A percentile compares a stretch with the other conserved stretches of the same genome.
phyloP scores from a whole-genome alignment of 2,113 vertebrate species.

The Ictalurus punctatus region DNA sequence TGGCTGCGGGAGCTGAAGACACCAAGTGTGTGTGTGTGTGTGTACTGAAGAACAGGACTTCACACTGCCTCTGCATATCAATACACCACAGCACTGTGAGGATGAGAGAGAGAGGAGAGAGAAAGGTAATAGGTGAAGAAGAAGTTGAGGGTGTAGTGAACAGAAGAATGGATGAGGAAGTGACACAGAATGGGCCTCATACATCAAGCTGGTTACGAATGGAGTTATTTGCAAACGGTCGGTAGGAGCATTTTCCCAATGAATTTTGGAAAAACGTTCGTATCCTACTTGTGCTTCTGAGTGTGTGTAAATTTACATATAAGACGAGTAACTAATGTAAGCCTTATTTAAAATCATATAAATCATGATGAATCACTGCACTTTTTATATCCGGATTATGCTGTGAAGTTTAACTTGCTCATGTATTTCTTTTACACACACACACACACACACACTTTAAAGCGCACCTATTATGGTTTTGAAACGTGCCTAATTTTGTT shows the following conservation, averaged over 20 bases:
- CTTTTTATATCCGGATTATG: neutral
- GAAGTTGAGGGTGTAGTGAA: neutral
- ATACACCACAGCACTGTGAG: constrained; percentile 4
- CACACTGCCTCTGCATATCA: constrained; percentile 35
- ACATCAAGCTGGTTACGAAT: neutral
- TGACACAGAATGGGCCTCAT: neutral
- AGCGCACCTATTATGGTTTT: too few species aligned
- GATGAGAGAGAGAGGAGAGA: neutral
- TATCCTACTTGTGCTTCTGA: neutral
- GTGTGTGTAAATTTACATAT: neutral
- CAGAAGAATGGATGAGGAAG: neutral
- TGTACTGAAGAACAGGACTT: neutral
- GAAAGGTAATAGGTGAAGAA: neutral
- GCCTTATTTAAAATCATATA: neutral
- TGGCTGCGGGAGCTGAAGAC: neutral
- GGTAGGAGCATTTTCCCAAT: neutral
- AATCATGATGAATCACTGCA: neutral
- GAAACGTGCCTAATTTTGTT: too few species aligned
- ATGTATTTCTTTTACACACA: neutral
- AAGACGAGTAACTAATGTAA: neutral
- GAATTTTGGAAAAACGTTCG: neutral
- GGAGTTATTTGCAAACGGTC: neutral
- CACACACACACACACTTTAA: too few species aligned
- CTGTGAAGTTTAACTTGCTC: too few species aligned
- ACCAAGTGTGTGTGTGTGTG: constrained; percentile 30